Percentiles rank a stretch among this genome's conserved stretches.
These are phyloP conservation scores for Belgica antarctica DNA, from an alignment of 2,888 invertebrate species.

Conservation along the genomic window DNA sequence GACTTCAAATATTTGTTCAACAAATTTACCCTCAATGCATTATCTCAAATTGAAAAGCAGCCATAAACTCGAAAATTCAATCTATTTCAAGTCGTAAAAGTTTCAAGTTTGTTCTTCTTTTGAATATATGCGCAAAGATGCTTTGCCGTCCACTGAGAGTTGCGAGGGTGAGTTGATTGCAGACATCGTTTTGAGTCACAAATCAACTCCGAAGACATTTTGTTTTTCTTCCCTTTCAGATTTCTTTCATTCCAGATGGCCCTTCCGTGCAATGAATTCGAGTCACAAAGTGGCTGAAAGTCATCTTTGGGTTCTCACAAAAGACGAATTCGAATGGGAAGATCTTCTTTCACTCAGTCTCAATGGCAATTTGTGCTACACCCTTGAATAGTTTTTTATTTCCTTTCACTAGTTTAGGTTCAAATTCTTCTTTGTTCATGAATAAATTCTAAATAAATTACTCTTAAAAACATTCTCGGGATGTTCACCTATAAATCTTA, in stretches of 20 bases:
- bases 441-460: no score
- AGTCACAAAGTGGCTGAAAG: no score
- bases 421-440: not conserved
- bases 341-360: not conserved
- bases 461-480: no score
- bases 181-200: not conserved
- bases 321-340: not conserved
- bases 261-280: no score
- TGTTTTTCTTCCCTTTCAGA: conserved; percentile 11
- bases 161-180: conserved; percentile 26
- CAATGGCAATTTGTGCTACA: not conserved
- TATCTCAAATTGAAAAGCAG: not conserved
- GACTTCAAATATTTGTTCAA: not conserved
- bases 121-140: conserved; percentile 12
- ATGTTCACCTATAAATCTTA: not conserved
- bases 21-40: not conserved
- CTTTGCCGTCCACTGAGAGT: not conserved
- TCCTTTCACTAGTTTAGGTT: not conserved
- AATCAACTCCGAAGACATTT: conserved; percentile 28
- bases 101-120: conserved; percentile 9
- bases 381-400: not conserved
- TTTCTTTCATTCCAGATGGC: conserved; percentile 6
- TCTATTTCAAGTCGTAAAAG: conserved; percentile 36
- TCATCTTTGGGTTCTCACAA: not conserved
- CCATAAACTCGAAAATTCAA: conserved; percentile 34